phyloP scores from a whole-genome alignment of 92 coral and sea anemone genomes.

The Meandrina meandrites region DNA sequence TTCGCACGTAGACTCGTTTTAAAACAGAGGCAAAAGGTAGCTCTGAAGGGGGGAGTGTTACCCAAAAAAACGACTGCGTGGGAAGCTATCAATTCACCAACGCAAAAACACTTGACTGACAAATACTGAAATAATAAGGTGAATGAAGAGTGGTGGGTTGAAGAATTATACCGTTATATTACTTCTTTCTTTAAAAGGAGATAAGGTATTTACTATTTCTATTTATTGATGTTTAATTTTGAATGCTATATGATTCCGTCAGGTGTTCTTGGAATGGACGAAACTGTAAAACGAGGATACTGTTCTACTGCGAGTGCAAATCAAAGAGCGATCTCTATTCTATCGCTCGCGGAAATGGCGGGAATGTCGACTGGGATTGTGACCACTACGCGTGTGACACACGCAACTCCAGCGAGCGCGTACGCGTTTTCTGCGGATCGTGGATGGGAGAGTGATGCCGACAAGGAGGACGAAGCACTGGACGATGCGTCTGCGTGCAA shows the following conservation, averaged over 20 bases:
- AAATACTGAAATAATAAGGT: too few relatives aligned
- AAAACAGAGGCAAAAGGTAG: too few relatives aligned
- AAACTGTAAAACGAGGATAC: conserved; percentile 54
- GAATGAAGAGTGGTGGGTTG: too few relatives aligned
- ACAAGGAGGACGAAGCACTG: conserved; percentile 20
- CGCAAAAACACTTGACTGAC: too few relatives aligned
- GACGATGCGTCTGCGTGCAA: conserved; percentile 73
- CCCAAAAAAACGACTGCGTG: too few relatives aligned
- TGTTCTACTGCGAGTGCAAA: conserved; percentile 60
- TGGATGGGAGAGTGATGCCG: conserved; percentile 67
- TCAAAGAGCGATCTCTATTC: conserved; percentile 67
- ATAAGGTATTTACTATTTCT: background rate
- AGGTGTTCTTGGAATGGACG: conserved; percentile 78
- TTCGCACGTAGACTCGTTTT: too few relatives aligned
- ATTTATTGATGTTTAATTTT: background rate
- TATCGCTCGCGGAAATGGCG: conserved; percentile 81
- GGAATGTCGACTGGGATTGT: conserved; percentile 90
- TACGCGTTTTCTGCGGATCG: conserved; percentile 66
- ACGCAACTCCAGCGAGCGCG: conserved; percentile 75
- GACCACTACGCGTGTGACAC: conserved; percentile 80
- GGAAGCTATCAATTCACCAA: too few relatives aligned
- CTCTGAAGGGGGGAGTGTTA: too few relatives aligned
- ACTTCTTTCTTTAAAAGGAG: too few relatives aligned
- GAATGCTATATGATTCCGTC: background rate
- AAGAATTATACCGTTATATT: too few relatives aligned